A percentile compares a stretch with the other conserved stretches of the same genome.
These are phyloP conservation scores for Paraplagusia blochii DNA, from an alignment of 2,113 vertebrate species.

Conservation along the genomic window DNA sequence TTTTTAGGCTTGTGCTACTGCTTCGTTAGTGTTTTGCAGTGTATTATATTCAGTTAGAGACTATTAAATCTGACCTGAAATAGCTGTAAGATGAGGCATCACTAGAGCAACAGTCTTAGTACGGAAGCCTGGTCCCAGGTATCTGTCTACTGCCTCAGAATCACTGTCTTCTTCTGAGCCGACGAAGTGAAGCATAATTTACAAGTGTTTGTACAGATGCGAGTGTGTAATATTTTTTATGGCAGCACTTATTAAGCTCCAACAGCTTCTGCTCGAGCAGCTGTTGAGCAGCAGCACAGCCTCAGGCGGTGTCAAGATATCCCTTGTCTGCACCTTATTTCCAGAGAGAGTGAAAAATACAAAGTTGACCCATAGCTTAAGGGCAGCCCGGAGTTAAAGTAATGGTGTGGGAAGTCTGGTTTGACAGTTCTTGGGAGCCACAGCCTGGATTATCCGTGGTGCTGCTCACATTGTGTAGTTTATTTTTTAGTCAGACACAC, in stretches of 20 bases:
- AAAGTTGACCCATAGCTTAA: constrained; percentile 45
- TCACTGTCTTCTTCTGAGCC: background rate
- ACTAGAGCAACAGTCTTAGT: background rate
- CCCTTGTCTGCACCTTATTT: constrained; percentile 43
- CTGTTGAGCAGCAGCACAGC: constrained; percentile 22
- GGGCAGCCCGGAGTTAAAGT: constrained; percentile 41
- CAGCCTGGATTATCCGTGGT: constrained; percentile 24
- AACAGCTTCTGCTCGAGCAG: constrained; percentile 23
- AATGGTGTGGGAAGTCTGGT: constrained; percentile 21
- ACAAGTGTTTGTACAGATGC: constrained; percentile 10
- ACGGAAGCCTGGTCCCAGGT: too few species aligned
- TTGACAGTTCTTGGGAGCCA: constrained; percentile 30
- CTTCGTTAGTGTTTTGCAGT: too few species aligned
- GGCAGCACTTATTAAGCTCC: constrained; percentile 15
- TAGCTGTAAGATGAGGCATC: too few species aligned
- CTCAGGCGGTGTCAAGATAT: constrained; percentile 40
- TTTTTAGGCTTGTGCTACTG: too few species aligned
- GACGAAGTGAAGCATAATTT: constrained; percentile 8
- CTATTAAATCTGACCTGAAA: too few species aligned
- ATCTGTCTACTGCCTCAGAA: too few species aligned
- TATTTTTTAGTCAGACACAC: constrained; percentile 23
- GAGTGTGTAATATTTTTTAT: constrained; percentile 1
- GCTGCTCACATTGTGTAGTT: constrained; percentile 19
- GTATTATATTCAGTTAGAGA: too few species aligned
- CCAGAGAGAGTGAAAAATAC: constrained; percentile 23